Evolutionary conservation across 2,797 vertebrate species (phyloP).

Genomic region (Phrynocephalus guinanensis): DNA sequence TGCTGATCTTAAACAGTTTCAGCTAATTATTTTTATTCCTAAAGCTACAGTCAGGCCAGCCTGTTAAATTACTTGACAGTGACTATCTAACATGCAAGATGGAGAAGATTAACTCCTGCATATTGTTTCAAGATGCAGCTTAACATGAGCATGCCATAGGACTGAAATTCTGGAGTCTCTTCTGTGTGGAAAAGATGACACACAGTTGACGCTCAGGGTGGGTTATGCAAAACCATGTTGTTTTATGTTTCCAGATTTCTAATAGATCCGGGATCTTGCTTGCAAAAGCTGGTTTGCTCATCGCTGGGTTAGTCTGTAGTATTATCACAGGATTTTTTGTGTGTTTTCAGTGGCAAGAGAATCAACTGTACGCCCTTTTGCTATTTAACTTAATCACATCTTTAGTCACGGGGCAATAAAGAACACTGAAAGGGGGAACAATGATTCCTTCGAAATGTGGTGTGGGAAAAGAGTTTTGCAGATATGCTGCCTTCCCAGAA

Average conservation of each 20-base stretch:
- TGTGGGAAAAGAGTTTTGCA: too few species aligned
- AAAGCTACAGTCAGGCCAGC: background rate
- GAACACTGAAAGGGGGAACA: too few species aligned
- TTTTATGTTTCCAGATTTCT: background rate
- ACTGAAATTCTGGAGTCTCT: background rate
- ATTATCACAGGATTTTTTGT: too few species aligned
- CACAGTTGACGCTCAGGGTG: background rate
- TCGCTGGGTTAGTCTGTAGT: background rate
- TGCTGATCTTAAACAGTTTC: constrained; percentile 27
- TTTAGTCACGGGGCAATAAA: background rate
- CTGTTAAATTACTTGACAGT: constrained; percentile 17
- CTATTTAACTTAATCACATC: background rate
- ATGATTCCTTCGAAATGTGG: too few species aligned
- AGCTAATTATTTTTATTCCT: constrained; percentile 7
- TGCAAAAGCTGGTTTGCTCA: background rate
- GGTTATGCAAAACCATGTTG: background rate
- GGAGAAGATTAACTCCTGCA: constrained; percentile 25
- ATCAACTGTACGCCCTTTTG: background rate
- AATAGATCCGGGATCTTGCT: background rate
- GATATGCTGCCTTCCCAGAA: too few species aligned
- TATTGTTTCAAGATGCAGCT: constrained; percentile 9
- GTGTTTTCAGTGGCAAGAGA: background rate
- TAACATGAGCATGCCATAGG: too few species aligned
- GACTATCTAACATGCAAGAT: background rate
- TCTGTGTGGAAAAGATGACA: background rate